Evolutionary conservation across 2,888 invertebrate genomes (phyloP), one percentile per base, ranked within the genome.

Genomic region (Pyralis farinalis): DNA sequence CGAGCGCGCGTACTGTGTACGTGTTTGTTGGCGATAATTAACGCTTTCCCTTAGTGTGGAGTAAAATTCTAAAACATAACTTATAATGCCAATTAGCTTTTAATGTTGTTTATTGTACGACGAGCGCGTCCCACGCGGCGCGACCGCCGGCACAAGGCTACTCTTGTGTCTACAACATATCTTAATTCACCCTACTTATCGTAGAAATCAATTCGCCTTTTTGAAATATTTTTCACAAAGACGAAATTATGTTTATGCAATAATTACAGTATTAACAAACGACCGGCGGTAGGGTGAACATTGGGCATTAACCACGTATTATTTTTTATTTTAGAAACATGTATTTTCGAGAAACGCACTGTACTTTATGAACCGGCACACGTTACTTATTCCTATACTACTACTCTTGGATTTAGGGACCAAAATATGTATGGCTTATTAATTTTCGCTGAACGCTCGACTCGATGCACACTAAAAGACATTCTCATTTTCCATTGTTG

Each of bases 11-110:
- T 30, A 44, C 48, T 40, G 43, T 25, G 41, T 41, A 35, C 33
- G 44, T 20, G 32, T 46, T 42, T 34, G 34, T 36, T 10, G 37
- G 42, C 43, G 39, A 60, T 62, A 52, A 51, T 53, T 45, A 55
- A 51, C 47, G 53, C 53, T 64, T 60, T 60, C 68, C 73, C 71
- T 67, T 67, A 69, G 62, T 64, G 71, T 58, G 75, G 76, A 77
- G 70, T 74, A 58, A 73, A 76, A 73, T 75, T 77, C 66, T 70
- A 68, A 70, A 71, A 70, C 63, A 68, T 71, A 65, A 68, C 68
- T 73, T 76, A 70, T 78, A 79, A 71, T 77, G 77, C 75, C 74
- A 72, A 71, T 69, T 82, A 83, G 80, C 64, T 74, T 63, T 64
- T 76, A 80, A 72, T 67, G 56, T 66, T 71, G 51, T 58, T 28